Conservation (phyloP, 2,888 invertebrate species). For the Unio delphinus region DNA sequence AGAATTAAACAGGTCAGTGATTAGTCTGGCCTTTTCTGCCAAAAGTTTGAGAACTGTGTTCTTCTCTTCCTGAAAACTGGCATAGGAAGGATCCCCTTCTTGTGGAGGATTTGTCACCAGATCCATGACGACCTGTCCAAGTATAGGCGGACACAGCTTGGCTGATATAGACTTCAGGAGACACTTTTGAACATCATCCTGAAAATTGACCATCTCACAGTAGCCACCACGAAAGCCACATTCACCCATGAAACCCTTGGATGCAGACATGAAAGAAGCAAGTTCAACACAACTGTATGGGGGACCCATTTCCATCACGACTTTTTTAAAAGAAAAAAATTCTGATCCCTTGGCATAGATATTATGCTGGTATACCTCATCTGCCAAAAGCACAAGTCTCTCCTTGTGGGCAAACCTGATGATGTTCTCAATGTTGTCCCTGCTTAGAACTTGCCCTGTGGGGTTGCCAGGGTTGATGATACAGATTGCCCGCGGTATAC, state of each 20-base stretch:
- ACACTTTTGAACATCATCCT: constrained; percentile 81
- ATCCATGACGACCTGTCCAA: constrained; percentile 90
- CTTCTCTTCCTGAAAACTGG: constrained; percentile 77
- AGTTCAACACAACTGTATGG: constrained; percentile 88
- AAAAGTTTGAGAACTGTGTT: constrained; percentile 81
- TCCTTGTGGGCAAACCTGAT: constrained; percentile 93
- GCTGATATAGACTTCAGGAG: constrained; percentile 80
- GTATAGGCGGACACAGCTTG: constrained; percentile 92
- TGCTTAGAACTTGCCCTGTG: constrained; percentile 87
- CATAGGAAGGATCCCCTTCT: constrained; percentile 85
- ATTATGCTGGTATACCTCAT: constrained; percentile 91
- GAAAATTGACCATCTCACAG: constrained; percentile 90
- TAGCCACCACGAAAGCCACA: constrained; percentile 98
- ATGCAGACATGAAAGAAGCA: constrained; percentile 96
- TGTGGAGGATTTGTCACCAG: constrained; percentile 91
- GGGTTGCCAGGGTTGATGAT: constrained; percentile 99
- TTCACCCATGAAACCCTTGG: constrained; percentile 85
- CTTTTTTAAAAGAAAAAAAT: constrained; percentile 97
- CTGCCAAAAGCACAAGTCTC: constrained; percentile 81
- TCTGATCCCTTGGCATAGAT: constrained; percentile 89
- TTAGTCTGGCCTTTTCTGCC: constrained; percentile 84
- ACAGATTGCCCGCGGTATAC: constrained; percentile 87
- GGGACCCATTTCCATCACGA: constrained; percentile 89
- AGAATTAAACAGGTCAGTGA: constrained; percentile 89
- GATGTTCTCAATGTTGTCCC: constrained; percentile 89